These are phyloP conservation scores for Australoheros scitulus DNA, from an alignment of 2,113 vertebrate genomes.

Conservation along the genomic window DNA sequence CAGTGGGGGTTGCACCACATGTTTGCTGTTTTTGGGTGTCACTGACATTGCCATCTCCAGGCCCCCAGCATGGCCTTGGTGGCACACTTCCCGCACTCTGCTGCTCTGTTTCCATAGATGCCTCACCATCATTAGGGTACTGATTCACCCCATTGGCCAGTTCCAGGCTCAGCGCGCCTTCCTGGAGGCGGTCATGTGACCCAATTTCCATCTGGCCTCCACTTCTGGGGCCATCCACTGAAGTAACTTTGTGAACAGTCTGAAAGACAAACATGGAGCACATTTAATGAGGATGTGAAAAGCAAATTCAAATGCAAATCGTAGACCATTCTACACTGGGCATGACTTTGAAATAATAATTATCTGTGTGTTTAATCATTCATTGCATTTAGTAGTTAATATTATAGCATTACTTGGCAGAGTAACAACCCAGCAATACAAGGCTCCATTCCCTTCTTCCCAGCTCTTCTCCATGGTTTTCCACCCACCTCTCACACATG, in stretches of 20 bases:
- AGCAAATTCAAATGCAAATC: not conserved
- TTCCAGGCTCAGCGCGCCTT: constrained; percentile 87
- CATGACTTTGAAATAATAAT: not conserved
- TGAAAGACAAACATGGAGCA: constrained; percentile 71
- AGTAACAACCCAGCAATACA: not conserved
- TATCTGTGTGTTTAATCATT: not conserved
- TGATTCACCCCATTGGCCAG: constrained; percentile 88
- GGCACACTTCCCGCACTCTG: constrained; percentile 77
- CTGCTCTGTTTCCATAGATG: constrained; percentile 68
- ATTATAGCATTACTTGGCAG: not conserved
- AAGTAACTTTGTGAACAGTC: constrained; percentile 87
- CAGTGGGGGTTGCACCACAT: constrained; percentile 44
- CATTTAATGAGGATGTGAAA: constrained; percentile 15
- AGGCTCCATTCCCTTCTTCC: constrained; percentile 10
- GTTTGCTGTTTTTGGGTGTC: constrained; percentile 70
- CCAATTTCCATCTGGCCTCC: constrained; percentile 98
- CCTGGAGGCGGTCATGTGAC: constrained; percentile 93
- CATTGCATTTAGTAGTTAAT: not conserved
- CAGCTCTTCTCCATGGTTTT: constrained; percentile 34
- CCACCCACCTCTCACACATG: constrained; percentile 12
- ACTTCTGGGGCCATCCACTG: constrained; percentile 96
- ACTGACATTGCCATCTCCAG: constrained; percentile 74
- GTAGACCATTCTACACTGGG: rapidly evolving
- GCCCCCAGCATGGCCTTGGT: constrained; percentile 62
- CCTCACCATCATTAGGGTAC: constrained; percentile 75